Evolutionary conservation across 2,888 invertebrate species (phyloP).

Genomic region (Eugnorisma glareosa): DNA sequence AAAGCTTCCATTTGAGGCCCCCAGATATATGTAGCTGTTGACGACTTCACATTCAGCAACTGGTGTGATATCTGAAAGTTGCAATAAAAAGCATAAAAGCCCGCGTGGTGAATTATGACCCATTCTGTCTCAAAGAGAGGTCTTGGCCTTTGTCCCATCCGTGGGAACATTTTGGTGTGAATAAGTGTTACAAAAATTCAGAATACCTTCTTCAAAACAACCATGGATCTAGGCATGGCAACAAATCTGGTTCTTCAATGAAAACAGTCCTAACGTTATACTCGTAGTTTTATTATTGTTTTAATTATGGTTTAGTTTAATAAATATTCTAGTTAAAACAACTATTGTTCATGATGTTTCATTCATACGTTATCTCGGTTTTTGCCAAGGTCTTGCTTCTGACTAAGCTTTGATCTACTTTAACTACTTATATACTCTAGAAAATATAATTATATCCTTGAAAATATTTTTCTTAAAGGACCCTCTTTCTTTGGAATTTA

Average conservation of each 20-base stretch:
- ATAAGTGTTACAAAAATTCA: background rate
- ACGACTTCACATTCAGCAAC: too few species aligned
- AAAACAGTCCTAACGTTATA: background rate
- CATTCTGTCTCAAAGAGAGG: background rate
- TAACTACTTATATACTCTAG: background rate
- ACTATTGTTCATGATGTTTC: constrained; percentile 34
- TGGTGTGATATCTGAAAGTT: too few species aligned
- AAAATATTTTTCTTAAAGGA: background rate
- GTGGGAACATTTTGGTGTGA: background rate
- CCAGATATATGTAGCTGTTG: too few species aligned
- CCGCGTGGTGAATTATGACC: background rate
- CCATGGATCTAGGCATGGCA: background rate
- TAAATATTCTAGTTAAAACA: constrained; percentile 13
- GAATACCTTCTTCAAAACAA: background rate
- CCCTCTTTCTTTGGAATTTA: background rate
- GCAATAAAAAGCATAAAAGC: background rate
- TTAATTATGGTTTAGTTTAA: constrained; percentile 11
- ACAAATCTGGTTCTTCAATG: background rate
- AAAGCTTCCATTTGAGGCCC: too few species aligned
- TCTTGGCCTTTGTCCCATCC: background rate
- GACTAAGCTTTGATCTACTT: background rate
- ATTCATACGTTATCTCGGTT: constrained; percentile 26
- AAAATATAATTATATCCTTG: background rate
- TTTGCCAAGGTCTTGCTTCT: constrained; percentile 10
- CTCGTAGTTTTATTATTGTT: background rate